Conservation (phyloP, 2,888 invertebrate genomes). For the Eulithis testata region DNA sequence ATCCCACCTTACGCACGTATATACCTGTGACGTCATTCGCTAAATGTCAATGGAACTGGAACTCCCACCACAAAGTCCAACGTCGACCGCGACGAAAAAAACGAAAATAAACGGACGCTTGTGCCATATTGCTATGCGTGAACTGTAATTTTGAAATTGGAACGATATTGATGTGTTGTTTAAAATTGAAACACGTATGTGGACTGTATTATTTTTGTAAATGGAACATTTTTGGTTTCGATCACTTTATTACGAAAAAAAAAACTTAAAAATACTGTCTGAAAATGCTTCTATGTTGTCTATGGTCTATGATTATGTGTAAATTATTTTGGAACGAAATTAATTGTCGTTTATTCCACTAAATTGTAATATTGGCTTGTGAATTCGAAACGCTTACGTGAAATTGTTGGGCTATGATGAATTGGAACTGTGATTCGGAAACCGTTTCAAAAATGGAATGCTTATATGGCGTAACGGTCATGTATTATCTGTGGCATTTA, state of each 20-base stretch:
- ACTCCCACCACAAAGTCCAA: constrained; percentile 79
- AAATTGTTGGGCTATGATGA: constrained; percentile 35
- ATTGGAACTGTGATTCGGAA: constrained; percentile 74
- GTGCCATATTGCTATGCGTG: constrained; percentile 31
- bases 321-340: constrained; percentile 6
- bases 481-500: constrained; percentile 78
- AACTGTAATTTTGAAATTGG: constrained; percentile 35
- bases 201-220: neutral
- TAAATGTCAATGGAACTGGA: constrained; percentile 73
- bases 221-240: neutral
- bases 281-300: constrained; percentile 14
- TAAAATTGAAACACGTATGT: constrained; percentile 2
- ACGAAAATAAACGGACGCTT: constrained; percentile 71
- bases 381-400: constrained; percentile 22
- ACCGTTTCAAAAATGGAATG: constrained; percentile 55
- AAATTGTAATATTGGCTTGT: constrained; percentile 17
- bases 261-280: neutral
- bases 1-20: constrained; percentile 78
- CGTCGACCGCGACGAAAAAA: constrained; percentile 84
- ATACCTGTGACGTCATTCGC: constrained; percentile 61
- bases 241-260: constrained; percentile 2
- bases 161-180: constrained; percentile 10
- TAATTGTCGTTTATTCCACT: constrained; percentile 23
- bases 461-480: constrained; percentile 56
- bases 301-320: constrained; percentile 8